Evolutionary conservation across 2,113 vertebrate genomes (phyloP).

Genomic region (Leucosticte australis): DNA sequence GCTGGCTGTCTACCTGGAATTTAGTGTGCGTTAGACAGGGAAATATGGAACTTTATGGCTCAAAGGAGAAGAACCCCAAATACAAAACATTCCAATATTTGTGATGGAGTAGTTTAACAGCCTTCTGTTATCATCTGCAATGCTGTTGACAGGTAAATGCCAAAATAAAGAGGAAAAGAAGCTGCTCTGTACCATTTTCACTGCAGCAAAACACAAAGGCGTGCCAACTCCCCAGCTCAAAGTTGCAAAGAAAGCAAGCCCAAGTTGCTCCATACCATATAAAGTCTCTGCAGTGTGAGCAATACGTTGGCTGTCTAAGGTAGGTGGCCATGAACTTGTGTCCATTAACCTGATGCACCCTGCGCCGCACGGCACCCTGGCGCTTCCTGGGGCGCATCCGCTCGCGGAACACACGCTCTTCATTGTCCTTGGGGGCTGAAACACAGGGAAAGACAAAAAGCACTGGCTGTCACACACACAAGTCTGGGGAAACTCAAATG

Average conservation of each 20-base stretch:
- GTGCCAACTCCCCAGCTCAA: background rate
- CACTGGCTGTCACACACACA: background rate
- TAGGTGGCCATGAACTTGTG: constrained; percentile 99
- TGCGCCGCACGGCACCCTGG: constrained; percentile 93
- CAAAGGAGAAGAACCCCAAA: background rate
- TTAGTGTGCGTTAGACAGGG: background rate
- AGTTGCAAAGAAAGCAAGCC: background rate
- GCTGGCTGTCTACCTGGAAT: background rate
- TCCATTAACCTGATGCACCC: constrained; percentile 97
- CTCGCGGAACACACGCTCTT: constrained; percentile 95
- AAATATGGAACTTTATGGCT: background rate
- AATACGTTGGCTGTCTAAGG: constrained; percentile 96
- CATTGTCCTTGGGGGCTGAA: constrained; percentile 91
- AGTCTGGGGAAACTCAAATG: background rate
- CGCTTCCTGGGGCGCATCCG: constrained; percentile 92
- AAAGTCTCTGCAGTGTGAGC: constrained; percentile 97
- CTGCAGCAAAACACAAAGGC: background rate
- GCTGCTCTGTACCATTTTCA: background rate
- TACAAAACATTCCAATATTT: background rate
- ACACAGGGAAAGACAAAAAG: background rate
- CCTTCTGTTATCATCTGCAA: background rate
- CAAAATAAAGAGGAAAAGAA: background rate
- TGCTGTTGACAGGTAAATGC: background rate
- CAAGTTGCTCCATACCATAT: constrained; percentile 83
- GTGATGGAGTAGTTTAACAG: background rate